A percentile compares a stretch with the other conserved stretches of the same genome.
Conservation (phyloP, 2,797 vertebrate genomes). For the Poeciliopsis paucimaculata region DNA sequence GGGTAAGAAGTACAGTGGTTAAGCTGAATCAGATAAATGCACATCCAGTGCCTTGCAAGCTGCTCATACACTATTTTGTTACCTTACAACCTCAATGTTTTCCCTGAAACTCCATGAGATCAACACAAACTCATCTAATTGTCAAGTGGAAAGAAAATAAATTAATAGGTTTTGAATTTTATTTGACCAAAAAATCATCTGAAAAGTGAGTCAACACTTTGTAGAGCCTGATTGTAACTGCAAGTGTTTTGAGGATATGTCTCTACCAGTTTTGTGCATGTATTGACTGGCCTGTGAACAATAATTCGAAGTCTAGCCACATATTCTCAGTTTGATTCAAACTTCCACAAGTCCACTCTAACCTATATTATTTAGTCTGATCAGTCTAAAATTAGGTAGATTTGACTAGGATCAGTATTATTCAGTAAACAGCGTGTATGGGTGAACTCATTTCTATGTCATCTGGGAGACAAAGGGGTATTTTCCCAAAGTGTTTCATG, state of each 20-base stretch:
- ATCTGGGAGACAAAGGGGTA: constrained; percentile 49
- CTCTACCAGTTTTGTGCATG: neutral
- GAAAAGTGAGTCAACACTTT: neutral
- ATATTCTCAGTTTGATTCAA: neutral
- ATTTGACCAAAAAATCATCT: neutral
- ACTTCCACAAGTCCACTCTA: neutral
- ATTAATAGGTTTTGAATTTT: neutral
- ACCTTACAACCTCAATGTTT: neutral
- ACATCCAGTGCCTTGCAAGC: neutral
- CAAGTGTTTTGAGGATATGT: neutral
- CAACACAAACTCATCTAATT: neutral
- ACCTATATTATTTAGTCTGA: neutral
- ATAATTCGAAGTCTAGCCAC: neutral
- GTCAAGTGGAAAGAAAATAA: neutral
- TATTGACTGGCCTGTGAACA: neutral
- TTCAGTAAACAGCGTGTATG: constrained; percentile 20
- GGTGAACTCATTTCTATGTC: constrained; percentile 48
- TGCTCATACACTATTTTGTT: neutral
- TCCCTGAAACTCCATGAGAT: neutral
- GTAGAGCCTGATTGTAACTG: neutral
- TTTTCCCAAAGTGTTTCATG: constrained; percentile 58
- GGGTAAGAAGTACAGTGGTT: constrained; percentile 29
- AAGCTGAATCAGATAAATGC: constrained; percentile 9
- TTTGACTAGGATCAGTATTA: constrained; percentile 54
- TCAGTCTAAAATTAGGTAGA: constrained; percentile 57